Conservation (phyloP, 1,140 invertebrate genomes). For the Chrysoperla carnea region DNA sequence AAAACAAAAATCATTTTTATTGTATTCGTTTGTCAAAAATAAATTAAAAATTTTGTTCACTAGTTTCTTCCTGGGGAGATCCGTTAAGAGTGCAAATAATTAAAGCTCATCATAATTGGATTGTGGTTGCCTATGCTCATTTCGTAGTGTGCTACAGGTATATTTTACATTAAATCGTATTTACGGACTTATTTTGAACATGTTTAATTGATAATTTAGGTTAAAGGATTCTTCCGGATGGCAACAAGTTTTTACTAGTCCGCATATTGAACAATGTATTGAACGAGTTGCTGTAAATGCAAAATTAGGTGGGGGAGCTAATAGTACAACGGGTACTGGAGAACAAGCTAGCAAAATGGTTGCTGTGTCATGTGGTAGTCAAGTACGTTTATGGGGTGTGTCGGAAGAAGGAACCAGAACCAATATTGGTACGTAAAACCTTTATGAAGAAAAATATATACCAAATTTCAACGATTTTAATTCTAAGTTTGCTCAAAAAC, state of each 20-base stretch:
- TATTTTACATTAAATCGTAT: background rate
- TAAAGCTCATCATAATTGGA: slow-evolving; percentile 95
- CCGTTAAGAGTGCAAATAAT: slow-evolving; percentile 82
- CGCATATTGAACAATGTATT: slow-evolving; percentile 75
- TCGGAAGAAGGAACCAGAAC: slow-evolving; percentile 58
- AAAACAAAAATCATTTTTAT: no score
- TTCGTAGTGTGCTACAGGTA: slow-evolving; percentile 89
- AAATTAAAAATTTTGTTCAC: no score
- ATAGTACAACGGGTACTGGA: slow-evolving; percentile 26
- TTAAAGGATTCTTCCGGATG: slow-evolving; percentile 91
- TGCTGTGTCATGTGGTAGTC: slow-evolving; percentile 69
- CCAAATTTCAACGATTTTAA: background rate
- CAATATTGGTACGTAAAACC: slow-evolving; percentile 45
- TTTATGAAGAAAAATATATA: background rate
- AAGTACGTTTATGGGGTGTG: slow-evolving; percentile 80
- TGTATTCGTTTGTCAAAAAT: no score
- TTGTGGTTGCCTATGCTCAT: slow-evolving; percentile 89
- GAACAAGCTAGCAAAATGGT: slow-evolving; percentile 60
- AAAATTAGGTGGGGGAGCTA: slow-evolving; percentile 47
- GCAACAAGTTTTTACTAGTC: slow-evolving; percentile 88
- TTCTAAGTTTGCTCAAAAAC: no score
- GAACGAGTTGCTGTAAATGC: slow-evolving; percentile 89
- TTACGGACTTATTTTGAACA: background rate
- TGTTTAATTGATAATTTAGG: slow-evolving; percentile 23
- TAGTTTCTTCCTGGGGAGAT: slow-evolving; percentile 56